phyloP scores from a whole-genome alignment of 2,888 invertebrate species.

The Plemyria rubiginata region DNA sequence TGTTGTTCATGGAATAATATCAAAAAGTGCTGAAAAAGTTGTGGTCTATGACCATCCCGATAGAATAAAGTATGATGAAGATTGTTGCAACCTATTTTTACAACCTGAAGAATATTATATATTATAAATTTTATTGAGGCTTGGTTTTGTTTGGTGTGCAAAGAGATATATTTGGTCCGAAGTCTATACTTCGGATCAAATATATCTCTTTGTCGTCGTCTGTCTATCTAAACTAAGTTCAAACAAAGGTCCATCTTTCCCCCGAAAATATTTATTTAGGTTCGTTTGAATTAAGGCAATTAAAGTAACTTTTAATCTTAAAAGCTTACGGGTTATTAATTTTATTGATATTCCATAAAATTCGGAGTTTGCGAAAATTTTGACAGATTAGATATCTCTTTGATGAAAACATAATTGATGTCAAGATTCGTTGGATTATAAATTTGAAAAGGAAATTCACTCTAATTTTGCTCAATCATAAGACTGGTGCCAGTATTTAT shows the following conservation, averaged over 20 bases:
- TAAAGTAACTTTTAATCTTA: slow-evolving; percentile 23
- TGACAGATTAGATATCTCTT: background rate
- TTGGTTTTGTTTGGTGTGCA: too few species aligned
- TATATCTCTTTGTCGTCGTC: slow-evolving; percentile 34
- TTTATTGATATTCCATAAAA: slow-evolving; percentile 20
- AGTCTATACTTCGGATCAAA: too few species aligned
- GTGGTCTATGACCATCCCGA: too few species aligned
- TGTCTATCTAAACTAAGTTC: slow-evolving; percentile 25
- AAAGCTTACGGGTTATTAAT: slow-evolving; percentile 24
- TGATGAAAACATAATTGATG: background rate
- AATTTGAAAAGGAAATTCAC: background rate
- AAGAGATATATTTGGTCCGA: too few species aligned
- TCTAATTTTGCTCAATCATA: background rate
- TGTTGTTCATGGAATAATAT: too few species aligned
- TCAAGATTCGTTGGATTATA: too few species aligned
- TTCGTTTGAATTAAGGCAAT: slow-evolving; percentile 26
- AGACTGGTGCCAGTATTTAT: too few species aligned
- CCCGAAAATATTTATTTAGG: slow-evolving; percentile 22
- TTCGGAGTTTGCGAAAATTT: slow-evolving; percentile 10
- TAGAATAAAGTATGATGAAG: too few species aligned
- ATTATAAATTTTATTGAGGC: too few species aligned
- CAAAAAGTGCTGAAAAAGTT: too few species aligned
- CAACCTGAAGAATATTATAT: too few species aligned
- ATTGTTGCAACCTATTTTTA: too few species aligned
- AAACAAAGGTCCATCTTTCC: slow-evolving; percentile 27